phyloP scores from a whole-genome alignment of 2,888 invertebrate species.

The Kryphioiulus occultus region DNA sequence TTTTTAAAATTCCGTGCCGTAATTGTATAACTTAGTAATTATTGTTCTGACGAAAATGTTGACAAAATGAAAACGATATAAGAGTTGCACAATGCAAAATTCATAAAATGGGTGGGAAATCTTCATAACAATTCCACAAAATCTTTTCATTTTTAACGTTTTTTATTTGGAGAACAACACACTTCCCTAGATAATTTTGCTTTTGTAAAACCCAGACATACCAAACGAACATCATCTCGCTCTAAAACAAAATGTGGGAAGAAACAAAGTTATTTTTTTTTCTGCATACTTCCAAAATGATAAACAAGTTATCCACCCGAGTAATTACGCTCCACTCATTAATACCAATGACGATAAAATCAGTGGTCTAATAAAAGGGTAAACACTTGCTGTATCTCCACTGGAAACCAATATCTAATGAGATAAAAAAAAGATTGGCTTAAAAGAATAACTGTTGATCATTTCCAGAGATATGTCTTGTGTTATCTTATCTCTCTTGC shows the following conservation, averaged over 20 bases:
- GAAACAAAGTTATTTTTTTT: neutral
- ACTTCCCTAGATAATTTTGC: neutral
- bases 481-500: neutral
- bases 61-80: neutral
- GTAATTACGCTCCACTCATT: neutral
- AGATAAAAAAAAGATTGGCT: neutral
- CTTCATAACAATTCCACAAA: neutral
- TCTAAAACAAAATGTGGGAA: neutral
- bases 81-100: neutral
- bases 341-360: slow-evolving; percentile 16
- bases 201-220: neutral
- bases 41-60: neutral
- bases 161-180: neutral
- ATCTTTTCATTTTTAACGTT: neutral
- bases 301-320: slow-evolving; percentile 1
- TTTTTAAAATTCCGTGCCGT: neutral
- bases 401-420: neutral
- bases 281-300: neutral
- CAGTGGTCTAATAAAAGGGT: slow-evolving; percentile 9
- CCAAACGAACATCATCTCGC: neutral
- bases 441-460: neutral
- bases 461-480: neutral
- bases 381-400: neutral
- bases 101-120: neutral
- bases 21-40: neutral